Evolutionary conservation across 2,113 vertebrate species (phyloP), one percentile per base, ranked within the genome.

Genomic region (Marmota flaviventris): DNA sequence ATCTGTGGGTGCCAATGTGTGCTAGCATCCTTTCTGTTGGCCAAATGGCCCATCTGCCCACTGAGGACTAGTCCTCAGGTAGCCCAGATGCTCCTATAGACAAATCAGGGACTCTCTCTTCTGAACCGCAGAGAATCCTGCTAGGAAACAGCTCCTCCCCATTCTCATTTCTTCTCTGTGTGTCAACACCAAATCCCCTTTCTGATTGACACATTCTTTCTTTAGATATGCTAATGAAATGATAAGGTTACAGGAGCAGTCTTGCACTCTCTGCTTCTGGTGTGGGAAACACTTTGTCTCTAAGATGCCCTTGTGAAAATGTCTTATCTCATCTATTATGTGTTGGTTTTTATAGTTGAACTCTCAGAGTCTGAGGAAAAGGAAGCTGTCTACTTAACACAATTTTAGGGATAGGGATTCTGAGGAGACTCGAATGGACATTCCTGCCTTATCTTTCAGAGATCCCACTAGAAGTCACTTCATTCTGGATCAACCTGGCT

Each of bases 161-260:
- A 7, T 18, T 70, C 77, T 88, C 42, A 0, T 88, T 83, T 86
- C 51, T 95, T 88, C 70, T 89, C 79, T 34, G 70, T 8, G 1
- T 4, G 6, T 75, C 73, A 13, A 12, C 17, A 42, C 67, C 53
- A 95, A 95, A 97, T 91, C 89, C 89, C 53, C 53, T 58, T 92
- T 92, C 94, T 96, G 96, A 97, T 2, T 83, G 97, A 97, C 95
- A 95, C 94, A 91, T 97, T 98, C 95, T 89, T 97, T 97, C 96
- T 97, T 96, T 96, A 97, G 93, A 94, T 83, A 95, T 97, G 97
- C 86, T 97, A 97, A 98, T 98, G 51, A 13, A 17, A 95, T 96
- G 1, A 84, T 97, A 78, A 94, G 91, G 93, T 95, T 96, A 75
- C 61, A 8, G 39, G 39, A 42, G 69, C 91, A 88, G 65, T 86